Evolutionary conservation across 2,797 vertebrate species (phyloP).

Genomic region (Adrianichthys oophorus): DNA sequence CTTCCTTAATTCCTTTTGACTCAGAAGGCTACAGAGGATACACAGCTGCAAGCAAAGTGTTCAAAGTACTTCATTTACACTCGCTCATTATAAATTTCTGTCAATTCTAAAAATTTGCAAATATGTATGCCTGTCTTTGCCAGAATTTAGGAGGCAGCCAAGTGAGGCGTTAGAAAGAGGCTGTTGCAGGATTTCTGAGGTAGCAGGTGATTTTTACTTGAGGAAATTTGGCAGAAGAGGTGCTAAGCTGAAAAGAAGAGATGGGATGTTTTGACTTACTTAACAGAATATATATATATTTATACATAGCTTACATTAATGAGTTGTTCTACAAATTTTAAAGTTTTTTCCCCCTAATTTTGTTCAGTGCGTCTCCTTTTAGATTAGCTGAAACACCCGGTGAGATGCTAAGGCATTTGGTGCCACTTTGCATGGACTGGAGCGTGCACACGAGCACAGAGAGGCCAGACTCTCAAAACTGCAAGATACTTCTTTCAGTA

Average conservation of each 20-base stretch:
- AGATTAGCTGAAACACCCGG: slow-evolving; percentile 16
- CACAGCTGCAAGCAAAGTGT: too few relatives aligned
- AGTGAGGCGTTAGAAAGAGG: slow-evolving; percentile 28
- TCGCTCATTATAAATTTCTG: neutral
- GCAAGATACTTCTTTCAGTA: slow-evolving; percentile 20
- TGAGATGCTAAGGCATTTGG: slow-evolving; percentile 34
- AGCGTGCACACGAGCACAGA: neutral
- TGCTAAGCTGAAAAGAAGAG: neutral
- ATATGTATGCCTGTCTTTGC: neutral
- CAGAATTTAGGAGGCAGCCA: slow-evolving; percentile 18
- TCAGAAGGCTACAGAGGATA: too few relatives aligned
- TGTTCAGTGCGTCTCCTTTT: slow-evolving; percentile 11
- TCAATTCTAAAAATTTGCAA: neutral
- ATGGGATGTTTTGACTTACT: slow-evolving; percentile 5
- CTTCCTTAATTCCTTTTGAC: too few relatives aligned
- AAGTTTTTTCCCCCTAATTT: neutral
- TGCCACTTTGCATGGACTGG: slow-evolving; percentile 29
- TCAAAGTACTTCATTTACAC: too few relatives aligned
- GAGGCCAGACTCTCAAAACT: slow-evolving; percentile 6
- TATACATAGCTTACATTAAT: too few relatives aligned
- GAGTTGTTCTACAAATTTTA: too few relatives aligned
- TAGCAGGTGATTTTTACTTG: slow-evolving; percentile 56
- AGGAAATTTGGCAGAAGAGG: slow-evolving; percentile 38
- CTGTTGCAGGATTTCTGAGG: slow-evolving; percentile 58
- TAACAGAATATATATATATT: slow-evolving; percentile 1